Evolutionary conservation across 53 echinoderm and acorn worm genomes (phyloP).

Genomic region (Patiria pectinifera): DNA sequence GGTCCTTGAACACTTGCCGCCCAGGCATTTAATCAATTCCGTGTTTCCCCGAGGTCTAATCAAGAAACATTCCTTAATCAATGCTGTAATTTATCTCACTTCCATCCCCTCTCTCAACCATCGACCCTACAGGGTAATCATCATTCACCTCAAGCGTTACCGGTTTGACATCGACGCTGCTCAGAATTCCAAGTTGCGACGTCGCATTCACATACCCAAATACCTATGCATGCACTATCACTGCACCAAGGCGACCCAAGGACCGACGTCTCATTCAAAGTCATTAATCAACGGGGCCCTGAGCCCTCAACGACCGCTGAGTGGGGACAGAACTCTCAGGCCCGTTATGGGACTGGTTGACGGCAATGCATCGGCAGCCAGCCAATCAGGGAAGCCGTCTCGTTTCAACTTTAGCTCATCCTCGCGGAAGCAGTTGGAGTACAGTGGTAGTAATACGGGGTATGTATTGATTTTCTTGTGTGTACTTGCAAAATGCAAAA

Average conservation of each 20-base stretch:
- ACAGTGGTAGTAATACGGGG: neutral
- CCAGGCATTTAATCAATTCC: neutral
- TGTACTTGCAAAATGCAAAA: neutral
- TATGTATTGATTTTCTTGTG: neutral
- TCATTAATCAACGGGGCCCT: constrained; percentile 16
- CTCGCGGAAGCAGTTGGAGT: constrained; percentile 43
- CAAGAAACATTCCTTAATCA: neutral
- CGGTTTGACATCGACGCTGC: constrained; percentile 73
- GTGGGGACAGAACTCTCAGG: too few species aligned
- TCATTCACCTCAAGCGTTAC: constrained; percentile 93
- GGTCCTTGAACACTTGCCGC: neutral
- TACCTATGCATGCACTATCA: constrained; percentile 82
- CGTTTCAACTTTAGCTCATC: neutral
- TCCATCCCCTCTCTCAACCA: neutral
- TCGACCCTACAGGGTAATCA: constrained; percentile 68
- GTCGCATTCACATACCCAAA: constrained; percentile 78
- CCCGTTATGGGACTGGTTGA: constrained; percentile 6
- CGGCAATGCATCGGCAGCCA: neutral
- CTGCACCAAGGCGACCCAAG: constrained; percentile 60
- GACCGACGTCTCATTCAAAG: constrained; percentile 9
- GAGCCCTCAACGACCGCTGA: neutral
- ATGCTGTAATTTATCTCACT: neutral
- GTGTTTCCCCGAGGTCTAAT: neutral
- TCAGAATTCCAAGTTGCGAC: constrained; percentile 77
- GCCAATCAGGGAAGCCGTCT: neutral